Evolutionary conservation across 1,140 invertebrate genomes (phyloP).

Genomic region (Sinella curviseta): DNA sequence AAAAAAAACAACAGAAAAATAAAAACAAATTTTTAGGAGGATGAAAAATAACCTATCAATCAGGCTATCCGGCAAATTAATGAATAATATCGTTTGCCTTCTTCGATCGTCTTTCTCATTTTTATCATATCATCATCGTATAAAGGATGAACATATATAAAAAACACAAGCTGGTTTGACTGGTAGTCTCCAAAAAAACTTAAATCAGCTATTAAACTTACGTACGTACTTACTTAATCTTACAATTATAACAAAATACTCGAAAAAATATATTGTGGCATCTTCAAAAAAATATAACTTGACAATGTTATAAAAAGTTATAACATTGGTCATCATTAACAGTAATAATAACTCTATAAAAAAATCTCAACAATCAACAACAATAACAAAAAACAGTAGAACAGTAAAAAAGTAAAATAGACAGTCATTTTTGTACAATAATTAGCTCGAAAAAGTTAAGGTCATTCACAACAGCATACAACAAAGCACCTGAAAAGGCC

Average conservation of each 20-base stretch:
- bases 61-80: too few species aligned
- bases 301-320: background rate
- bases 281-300: background rate
- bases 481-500: background rate
- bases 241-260: background rate
- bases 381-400: background rate
- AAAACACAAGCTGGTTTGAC: constrained; percentile 25
- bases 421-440: background rate
- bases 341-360: background rate
- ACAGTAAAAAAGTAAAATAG: background rate
- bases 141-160: background rate
- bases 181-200: background rate
- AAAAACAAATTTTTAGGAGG: background rate
- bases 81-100: too few species aligned
- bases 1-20: background rate
- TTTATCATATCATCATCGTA: background rate
- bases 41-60: too few species aligned
- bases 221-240: too few species aligned
- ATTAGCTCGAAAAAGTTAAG: background rate
- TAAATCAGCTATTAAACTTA: too few species aligned
- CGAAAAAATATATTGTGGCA: background rate
- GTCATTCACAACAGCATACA: background rate
- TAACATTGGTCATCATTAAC: too few species aligned
- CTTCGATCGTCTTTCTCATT: background rate
- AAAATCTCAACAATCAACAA: too few species aligned